A percentile compares a stretch with the other conserved stretches of the same genome.
Conservation (phyloP, 1,140 invertebrate species). For the Listronotus oregonensis region DNA sequence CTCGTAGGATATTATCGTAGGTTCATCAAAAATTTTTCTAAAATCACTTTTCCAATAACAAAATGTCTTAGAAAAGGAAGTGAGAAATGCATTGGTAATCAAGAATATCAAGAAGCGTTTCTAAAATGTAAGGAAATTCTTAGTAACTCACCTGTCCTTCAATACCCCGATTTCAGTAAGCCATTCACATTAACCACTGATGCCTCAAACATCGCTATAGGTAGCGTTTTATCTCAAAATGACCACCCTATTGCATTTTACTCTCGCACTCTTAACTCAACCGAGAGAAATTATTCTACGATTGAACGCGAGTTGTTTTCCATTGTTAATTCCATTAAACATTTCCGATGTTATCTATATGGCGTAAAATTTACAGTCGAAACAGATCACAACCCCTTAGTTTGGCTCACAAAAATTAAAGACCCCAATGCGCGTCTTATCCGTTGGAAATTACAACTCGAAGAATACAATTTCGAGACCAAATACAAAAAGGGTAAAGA, state of each 20-base stretch:
- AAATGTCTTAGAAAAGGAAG: no score
- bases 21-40: no score
- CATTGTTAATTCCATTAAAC: slow-evolving; percentile 30
- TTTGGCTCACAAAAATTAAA: slow-evolving; percentile 29
- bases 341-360: slow-evolving; percentile 23
- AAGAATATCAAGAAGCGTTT: neutral
- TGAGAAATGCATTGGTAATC: no score
- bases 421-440: slow-evolving; percentile 7
- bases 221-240: no score
- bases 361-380: slow-evolving; percentile 17
- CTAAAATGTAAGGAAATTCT: no score
- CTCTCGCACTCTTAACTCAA: slow-evolving; percentile 1
- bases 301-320: slow-evolving; percentile 47
- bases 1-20: no score
- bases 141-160: no score
- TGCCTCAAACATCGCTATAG: no score
- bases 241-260: no score
- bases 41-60: no score
- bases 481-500: slow-evolving; percentile 22
- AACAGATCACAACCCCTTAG: slow-evolving; percentile 34
- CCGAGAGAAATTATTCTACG: slow-evolving; percentile 43
- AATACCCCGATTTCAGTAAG: no score
- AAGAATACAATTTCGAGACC: slow-evolving; percentile 57
- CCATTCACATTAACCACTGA: no score
- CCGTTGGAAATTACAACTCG: slow-evolving; percentile 36